These are phyloP conservation scores for Spea hammondii DNA, from an alignment of 2,797 vertebrate species.

Conservation along the genomic window DNA sequence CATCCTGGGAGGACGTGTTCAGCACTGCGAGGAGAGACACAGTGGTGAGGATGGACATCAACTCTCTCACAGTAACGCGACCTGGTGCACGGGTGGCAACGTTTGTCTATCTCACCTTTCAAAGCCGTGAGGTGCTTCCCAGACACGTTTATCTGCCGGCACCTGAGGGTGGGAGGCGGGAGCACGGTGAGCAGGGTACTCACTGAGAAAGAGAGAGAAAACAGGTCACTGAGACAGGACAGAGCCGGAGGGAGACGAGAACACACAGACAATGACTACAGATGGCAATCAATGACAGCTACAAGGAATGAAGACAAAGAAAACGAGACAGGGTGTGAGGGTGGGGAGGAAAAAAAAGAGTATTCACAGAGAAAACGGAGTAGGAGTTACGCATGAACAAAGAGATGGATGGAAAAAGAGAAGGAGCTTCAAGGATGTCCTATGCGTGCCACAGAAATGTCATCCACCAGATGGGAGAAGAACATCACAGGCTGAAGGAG, in stretches of 20 bases:
- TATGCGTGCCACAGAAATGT: background rate
- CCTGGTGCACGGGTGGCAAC: background rate
- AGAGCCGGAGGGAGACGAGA: rapidly evolving
- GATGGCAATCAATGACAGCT: background rate
- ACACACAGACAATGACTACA: background rate
- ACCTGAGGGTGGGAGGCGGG: conserved; percentile 84
- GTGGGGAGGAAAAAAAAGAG: rapidly evolving
- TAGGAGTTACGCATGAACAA: too few relatives aligned
- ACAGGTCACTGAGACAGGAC: background rate
- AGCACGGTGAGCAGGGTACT: conserved; percentile 88
- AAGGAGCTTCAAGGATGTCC: too few relatives aligned
- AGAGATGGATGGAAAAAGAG: too few relatives aligned
- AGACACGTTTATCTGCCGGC: conserved; percentile 88
- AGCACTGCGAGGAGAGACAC: conserved; percentile 68
- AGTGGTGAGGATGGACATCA: background rate
- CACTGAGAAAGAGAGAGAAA: conserved; percentile 66
- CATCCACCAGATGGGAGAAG: background rate
- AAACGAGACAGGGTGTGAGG: background rate
- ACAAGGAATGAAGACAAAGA: background rate
- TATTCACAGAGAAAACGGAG: too few relatives aligned
- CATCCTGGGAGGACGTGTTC: conserved; percentile 88
- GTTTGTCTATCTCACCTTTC: conserved; percentile 75
- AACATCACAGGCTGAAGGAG: background rate
- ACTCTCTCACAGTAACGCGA: background rate
- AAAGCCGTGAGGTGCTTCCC: conserved; percentile 85